These are phyloP conservation scores for Acronicta psi DNA, from an alignment of 2,888 invertebrate genomes.

Conservation along the genomic window DNA sequence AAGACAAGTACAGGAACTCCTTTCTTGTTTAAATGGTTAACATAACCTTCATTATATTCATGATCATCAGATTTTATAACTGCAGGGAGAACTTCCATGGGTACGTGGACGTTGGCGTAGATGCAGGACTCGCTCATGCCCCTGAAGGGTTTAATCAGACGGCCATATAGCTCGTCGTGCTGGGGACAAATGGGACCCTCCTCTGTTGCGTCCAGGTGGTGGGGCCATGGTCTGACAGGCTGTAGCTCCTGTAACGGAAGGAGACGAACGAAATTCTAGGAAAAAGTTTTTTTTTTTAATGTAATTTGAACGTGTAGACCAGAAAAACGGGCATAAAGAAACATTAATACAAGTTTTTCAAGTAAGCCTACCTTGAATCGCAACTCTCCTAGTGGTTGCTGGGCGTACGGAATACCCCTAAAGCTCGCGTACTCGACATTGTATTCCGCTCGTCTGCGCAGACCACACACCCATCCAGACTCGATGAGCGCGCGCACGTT, in stretches of 20 bases:
- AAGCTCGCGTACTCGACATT: slow-evolving; percentile 50
- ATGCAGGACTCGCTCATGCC: slow-evolving; percentile 65
- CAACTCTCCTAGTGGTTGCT: slow-evolving; percentile 43
- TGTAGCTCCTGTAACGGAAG: slow-evolving; percentile 51
- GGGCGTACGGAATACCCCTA: slow-evolving; percentile 54
- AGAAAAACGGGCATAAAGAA: too few species aligned
- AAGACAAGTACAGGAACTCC: slow-evolving; percentile 75
- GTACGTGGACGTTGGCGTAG: slow-evolving; percentile 63
- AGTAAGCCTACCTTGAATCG: slow-evolving; percentile 45
- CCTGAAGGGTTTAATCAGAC: slow-evolving; percentile 38
- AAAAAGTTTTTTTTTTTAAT: too few species aligned
- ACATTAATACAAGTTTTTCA: neutral
- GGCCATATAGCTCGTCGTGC: slow-evolving; percentile 66
- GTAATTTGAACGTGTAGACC: too few species aligned
- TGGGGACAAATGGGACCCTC: slow-evolving; percentile 89
- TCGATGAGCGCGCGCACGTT: slow-evolving; percentile 41
- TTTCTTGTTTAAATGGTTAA: slow-evolving; percentile 10
- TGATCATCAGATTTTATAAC: slow-evolving; percentile 5
- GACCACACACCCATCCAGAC: slow-evolving; percentile 49
- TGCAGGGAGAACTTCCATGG: slow-evolving; percentile 31
- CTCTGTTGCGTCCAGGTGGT: slow-evolving; percentile 83
- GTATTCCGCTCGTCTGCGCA: slow-evolving; percentile 33
- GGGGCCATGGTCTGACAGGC: slow-evolving; percentile 75
- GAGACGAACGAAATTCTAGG: neutral
- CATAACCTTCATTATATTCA: slow-evolving; percentile 10